phyloP scores from a whole-genome alignment of 2,888 invertebrate genomes.

The Odontocolon sp. region DNA sequence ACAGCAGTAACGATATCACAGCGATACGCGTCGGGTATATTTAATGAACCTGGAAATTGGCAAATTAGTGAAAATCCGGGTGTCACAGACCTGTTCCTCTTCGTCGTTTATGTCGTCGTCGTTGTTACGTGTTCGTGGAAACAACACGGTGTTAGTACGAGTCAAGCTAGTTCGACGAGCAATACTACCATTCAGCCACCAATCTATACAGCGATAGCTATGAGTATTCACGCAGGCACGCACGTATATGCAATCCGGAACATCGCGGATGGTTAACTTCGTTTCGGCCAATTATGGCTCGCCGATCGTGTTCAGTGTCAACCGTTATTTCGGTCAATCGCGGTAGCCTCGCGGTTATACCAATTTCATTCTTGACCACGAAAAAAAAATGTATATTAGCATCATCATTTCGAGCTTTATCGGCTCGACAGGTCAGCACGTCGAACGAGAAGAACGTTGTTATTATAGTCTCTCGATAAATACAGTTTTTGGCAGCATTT shows the following conservation, averaged over 20 bases:
- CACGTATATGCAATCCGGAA: conserved; percentile 26
- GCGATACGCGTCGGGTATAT: conserved; percentile 58
- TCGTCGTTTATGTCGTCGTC: conserved; percentile 40
- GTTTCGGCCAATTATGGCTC: conserved; percentile 70
- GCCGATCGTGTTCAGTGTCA: conserved; percentile 29
- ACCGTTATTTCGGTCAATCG: conserved; percentile 67
- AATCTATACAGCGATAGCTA: conserved; percentile 42
- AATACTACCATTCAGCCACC: conserved; percentile 35
- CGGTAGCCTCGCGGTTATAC: conserved; percentile 38
- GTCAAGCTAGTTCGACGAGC: conserved; percentile 43
- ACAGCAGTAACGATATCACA: conserved; percentile 46
- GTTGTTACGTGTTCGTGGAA: conserved; percentile 41
- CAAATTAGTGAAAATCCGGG: conserved; percentile 74
- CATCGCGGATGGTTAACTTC: conserved; percentile 65
- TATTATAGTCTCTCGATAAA: too few relatives aligned
- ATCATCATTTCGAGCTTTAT: neutral
- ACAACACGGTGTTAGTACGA: conserved; percentile 39
- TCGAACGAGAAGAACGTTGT: too few relatives aligned
- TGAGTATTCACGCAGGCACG: conserved; percentile 38
- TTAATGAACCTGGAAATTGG: conserved; percentile 75
- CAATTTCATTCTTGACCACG: conserved; percentile 39
- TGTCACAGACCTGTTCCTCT: conserved; percentile 42
- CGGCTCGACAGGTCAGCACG: too few relatives aligned
- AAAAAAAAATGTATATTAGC: neutral
- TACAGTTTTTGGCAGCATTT: too few relatives aligned